These are phyloP conservation scores for Gymnocheta viridis DNA, from an alignment of 2,888 invertebrate genomes.

Conservation along the genomic window DNA sequence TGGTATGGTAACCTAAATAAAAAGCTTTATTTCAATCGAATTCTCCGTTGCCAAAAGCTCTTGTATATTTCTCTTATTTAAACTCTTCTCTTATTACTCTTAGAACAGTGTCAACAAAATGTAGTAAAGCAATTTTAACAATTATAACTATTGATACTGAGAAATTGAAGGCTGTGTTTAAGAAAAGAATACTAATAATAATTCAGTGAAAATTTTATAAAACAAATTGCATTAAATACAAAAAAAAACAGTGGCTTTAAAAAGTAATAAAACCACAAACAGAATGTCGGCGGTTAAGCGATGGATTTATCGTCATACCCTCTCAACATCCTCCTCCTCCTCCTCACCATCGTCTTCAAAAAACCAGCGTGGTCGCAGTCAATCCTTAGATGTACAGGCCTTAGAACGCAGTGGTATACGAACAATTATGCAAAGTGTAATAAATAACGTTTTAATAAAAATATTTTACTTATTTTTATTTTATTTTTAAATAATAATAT, in stretches of 20 bases:
- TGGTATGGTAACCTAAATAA: not conserved
- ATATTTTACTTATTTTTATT: not conserved
- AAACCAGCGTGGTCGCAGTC: conserved; percentile 80
- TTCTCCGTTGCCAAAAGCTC: not conserved
- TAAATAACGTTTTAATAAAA: conserved; percentile 72
- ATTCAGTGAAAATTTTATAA: not conserved
- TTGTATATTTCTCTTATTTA: not conserved
- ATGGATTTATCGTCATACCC: conserved; percentile 79
- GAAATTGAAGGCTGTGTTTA: conserved; percentile 43
- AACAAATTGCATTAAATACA: conserved; percentile 4
- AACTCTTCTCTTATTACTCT: not conserved
- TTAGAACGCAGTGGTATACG: conserved; percentile 80
- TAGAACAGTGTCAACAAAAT: conserved; percentile 56
- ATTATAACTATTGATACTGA: not conserved
- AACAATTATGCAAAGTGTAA: conserved; percentile 78
- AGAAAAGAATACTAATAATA: conserved; percentile 16
- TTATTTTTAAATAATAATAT: not conserved
- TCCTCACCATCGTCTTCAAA: conserved; percentile 72
- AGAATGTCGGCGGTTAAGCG: conserved; percentile 81
- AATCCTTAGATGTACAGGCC: conserved; percentile 81
- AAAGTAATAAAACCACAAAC: conserved; percentile 4
- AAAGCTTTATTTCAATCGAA: not conserved
- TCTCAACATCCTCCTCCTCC: conserved; percentile 73
- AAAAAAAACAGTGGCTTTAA: not conserved
- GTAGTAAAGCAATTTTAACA: conserved; percentile 31